These are phyloP conservation scores for Marmota flaviventris DNA, from an alignment of 2,113 vertebrate genomes.

Conservation along the genomic window DNA sequence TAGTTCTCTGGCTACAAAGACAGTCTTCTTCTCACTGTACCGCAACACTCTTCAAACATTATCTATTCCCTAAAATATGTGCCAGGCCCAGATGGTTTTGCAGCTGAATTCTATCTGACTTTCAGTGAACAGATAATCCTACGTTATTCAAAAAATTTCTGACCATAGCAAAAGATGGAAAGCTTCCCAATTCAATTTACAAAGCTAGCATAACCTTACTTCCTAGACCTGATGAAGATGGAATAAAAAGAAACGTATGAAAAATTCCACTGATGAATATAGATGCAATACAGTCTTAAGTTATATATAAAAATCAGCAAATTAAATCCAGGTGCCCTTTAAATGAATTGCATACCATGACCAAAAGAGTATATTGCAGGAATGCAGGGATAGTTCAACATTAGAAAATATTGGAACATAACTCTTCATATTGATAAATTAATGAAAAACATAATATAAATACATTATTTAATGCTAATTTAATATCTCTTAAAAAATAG, in stretches of 20 bases:
- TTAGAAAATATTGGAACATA: slow-evolving; percentile 11
- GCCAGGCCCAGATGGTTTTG: slow-evolving; percentile 82
- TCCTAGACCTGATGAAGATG: slow-evolving; percentile 55
- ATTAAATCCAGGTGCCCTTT: slow-evolving; percentile 56
- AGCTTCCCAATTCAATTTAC: slow-evolving; percentile 81
- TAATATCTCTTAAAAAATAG: background rate
- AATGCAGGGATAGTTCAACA: slow-evolving; percentile 80
- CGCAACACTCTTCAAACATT: slow-evolving; percentile 74
- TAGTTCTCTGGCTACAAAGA: slow-evolving; percentile 71
- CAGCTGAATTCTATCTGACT: slow-evolving; percentile 84
- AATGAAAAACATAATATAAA: background rate
- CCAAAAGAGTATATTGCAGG: slow-evolving; percentile 29
- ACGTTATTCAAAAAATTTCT: slow-evolving; percentile 82
- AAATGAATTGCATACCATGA: background rate
- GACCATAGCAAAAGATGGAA: slow-evolving; percentile 84
- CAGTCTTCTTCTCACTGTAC: slow-evolving; percentile 68
- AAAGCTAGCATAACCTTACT: slow-evolving; percentile 79
- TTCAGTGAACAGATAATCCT: slow-evolving; percentile 83
- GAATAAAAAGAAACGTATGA: slow-evolving; percentile 28
- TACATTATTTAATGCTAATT: background rate
- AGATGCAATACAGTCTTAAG: background rate
- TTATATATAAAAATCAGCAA: slow-evolving; percentile 17
- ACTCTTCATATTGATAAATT: background rate
- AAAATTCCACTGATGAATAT: slow-evolving; percentile 48
- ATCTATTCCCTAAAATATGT: slow-evolving; percentile 82